Evolutionary conservation across 2,888 invertebrate genomes (phyloP).

Genomic region (Drosophila gaucha): DNA sequence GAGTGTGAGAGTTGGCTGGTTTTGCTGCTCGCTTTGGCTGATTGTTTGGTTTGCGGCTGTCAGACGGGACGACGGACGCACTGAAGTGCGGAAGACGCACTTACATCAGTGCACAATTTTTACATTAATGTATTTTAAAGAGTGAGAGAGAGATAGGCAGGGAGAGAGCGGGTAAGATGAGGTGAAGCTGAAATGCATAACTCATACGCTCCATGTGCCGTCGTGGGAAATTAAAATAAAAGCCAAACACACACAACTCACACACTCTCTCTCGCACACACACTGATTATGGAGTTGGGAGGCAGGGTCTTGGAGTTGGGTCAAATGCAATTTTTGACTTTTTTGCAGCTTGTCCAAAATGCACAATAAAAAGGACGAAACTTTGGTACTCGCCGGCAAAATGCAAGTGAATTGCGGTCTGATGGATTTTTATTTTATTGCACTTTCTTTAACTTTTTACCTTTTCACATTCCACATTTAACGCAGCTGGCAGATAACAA

Average conservation of each 20-base stretch:
- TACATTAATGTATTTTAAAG: constrained; percentile 65
- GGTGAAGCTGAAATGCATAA: constrained; percentile 32
- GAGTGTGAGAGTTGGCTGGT: not conserved
- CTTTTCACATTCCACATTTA: constrained; percentile 11
- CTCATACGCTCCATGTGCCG: constrained; percentile 51
- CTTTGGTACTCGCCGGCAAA: constrained; percentile 32
- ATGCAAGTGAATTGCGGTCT: constrained; percentile 69
- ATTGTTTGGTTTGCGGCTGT: constrained; percentile 57
- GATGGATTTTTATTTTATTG: constrained; percentile 44
- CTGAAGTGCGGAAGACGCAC: constrained; percentile 73
- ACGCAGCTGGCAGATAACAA: constrained; percentile 19
- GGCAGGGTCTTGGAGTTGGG: not conserved
- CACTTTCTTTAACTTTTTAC: constrained; percentile 4
- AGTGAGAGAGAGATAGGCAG: constrained; percentile 18
- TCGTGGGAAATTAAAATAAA: constrained; percentile 77
- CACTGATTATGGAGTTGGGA: too few species aligned
- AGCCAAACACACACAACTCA: constrained; percentile 35
- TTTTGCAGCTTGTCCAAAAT: constrained; percentile 54
- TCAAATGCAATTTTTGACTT: constrained; percentile 68
- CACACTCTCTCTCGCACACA: constrained; percentile 16
- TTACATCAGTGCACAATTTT: constrained; percentile 80
- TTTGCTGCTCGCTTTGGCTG: constrained; percentile 16
- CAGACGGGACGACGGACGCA: constrained; percentile 23
- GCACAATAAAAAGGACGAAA: constrained; percentile 49
- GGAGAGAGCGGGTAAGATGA: not conserved